Evolutionary conservation across 2,888 invertebrate species (phyloP), one percentile per base, ranked within the genome.

Genomic region (Chaetogeoica ovagalla): DNA sequence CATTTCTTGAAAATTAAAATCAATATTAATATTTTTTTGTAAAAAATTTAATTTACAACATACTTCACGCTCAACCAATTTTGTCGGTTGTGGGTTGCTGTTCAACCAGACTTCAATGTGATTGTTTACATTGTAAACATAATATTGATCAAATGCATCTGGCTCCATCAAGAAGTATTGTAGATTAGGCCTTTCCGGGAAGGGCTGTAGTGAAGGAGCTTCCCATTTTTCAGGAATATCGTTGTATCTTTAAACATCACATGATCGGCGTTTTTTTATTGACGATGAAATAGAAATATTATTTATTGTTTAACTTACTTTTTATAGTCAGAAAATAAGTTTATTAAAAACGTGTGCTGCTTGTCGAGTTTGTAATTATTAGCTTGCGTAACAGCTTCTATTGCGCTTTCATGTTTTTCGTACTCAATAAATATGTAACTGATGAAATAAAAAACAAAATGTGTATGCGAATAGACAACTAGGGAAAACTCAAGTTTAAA

Each of bases 311-410:
- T 23, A 84, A 89, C 91, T 89, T 86, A 94, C 91, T 97, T 98
- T 84, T 94, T 93, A 86, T 97, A 97, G 86, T 98, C 98, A 0
- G 96, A 95, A 87, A 98, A 97, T 76, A 96, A 88, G 87, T 97
- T 98, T 68, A 97, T 95, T 85, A 92, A 89, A 87, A 98, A 96
- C 8, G 95, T 96, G 85, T 99, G 98, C 84, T 92, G 92, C 87
- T 96, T 98, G 88, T 99, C 98, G 85, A 99, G 90, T 87, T 95
- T 96, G 88, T 96, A 94, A 85, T 95, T 95, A 87, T 98, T 95
- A 71, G 94, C 91, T 62, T 91, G 89, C 85, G 94, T 93, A 0
- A 96, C 94, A 13, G 98, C 97, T 85, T 96, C 94, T 76, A 92
- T 89, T 30, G 98, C 98, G 86, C 93, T 92, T 70, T 89, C 88